These are phyloP conservation scores for Tiaroga cobitis DNA, from an alignment of 2,797 vertebrate genomes.

Conservation along the genomic window DNA sequence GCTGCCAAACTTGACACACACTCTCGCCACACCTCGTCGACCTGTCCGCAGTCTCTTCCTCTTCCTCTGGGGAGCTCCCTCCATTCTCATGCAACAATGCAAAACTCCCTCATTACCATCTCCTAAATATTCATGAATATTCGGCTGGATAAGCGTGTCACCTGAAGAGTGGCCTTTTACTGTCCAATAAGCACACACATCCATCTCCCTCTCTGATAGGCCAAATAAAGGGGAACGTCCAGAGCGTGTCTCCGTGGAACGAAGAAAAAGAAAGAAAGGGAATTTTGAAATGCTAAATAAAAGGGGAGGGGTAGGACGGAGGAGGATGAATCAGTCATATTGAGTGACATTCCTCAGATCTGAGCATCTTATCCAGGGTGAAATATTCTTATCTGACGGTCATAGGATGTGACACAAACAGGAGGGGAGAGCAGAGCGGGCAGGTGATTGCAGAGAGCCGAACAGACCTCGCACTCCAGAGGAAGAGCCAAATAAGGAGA, in stretches of 20 bases:
- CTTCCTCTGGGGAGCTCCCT: constrained; percentile 57
- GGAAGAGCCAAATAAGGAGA: constrained; percentile 13
- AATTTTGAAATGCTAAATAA: constrained; percentile 89
- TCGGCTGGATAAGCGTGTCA: constrained; percentile 92
- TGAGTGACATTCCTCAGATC: constrained; percentile 91
- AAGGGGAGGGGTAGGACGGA: constrained; percentile 67
- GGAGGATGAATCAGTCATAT: constrained; percentile 82
- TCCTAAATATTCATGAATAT: constrained; percentile 99
- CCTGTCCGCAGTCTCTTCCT: constrained; percentile 76
- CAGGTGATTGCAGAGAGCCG: constrained; percentile 83
- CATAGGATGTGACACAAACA: constrained; percentile 85
- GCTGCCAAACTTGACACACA: constrained; percentile 50
- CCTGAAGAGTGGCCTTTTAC: constrained; percentile 95
- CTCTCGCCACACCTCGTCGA: constrained; percentile 60
- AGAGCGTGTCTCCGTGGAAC: constrained; percentile 78
- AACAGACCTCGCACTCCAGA: constrained; percentile 72
- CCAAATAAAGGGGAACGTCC: constrained; percentile 85
- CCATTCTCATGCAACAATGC: constrained; percentile 99
- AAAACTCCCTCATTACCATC: constrained; percentile 99
- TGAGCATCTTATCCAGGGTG: constrained; percentile 85
- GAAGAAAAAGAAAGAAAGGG: constrained; percentile 76
- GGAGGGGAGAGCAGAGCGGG: constrained; percentile 82
- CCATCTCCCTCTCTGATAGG: constrained; percentile 89
- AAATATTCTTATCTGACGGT: constrained; percentile 92
- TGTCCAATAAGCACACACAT: constrained; percentile 97